Evolutionary conservation across 2,888 invertebrate species (phyloP).

Genomic region (Diogma glabrata): DNA sequence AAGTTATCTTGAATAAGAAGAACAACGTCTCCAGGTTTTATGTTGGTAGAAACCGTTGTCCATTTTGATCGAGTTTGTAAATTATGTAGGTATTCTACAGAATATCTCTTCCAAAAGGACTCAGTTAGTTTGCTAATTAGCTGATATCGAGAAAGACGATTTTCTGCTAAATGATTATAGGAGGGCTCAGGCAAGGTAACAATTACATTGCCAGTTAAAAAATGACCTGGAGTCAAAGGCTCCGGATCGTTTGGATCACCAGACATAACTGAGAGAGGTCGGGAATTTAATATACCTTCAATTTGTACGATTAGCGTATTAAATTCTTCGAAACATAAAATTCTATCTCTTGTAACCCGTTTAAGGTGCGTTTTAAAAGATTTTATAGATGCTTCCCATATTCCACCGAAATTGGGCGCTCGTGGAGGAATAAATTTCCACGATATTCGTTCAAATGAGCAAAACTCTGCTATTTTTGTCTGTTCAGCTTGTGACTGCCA

Average conservation of each 20-base stretch:
- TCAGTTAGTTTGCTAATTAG: background rate
- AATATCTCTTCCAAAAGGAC: background rate
- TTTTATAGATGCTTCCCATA: background rate
- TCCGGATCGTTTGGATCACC: background rate
- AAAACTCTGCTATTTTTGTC: background rate
- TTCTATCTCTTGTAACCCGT: background rate
- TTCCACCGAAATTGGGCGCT: background rate
- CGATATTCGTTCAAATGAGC: background rate
- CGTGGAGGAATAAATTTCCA: constrained; percentile 3
- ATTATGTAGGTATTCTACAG: too few species aligned
- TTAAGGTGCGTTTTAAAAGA: background rate
- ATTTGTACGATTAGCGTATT: background rate
- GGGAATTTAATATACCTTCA: background rate
- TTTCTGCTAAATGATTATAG: background rate
- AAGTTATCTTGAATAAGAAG: background rate
- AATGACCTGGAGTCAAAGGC: background rate
- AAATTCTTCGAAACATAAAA: background rate
- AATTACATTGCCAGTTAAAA: background rate
- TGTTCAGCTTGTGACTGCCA: too few species aligned
- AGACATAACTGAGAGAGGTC: background rate
- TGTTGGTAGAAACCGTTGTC: background rate
- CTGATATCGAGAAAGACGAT: background rate
- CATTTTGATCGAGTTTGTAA: too few species aligned
- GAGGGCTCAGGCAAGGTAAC: background rate
- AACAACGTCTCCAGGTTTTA: background rate